Evolutionary conservation across 2,797 vertebrate genomes (phyloP).

Genomic region (Melanotaenia pygmaea): DNA sequence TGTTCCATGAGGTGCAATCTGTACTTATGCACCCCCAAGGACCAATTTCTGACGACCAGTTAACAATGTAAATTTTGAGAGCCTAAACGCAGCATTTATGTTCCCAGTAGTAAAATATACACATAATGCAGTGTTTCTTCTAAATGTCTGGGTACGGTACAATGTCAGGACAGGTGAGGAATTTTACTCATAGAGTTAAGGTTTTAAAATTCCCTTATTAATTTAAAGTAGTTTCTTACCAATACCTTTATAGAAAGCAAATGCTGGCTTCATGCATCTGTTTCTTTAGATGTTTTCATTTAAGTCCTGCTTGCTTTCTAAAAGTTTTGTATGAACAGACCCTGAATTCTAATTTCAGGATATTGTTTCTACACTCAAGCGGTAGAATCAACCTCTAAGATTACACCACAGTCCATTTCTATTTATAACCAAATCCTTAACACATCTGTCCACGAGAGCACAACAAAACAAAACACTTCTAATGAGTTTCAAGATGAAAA

Average conservation of each 20-base stretch:
- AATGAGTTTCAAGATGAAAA: not conserved
- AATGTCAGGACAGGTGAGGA: not conserved
- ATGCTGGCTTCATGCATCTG: too few species aligned
- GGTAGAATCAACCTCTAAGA: not conserved
- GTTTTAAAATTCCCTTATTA: too few species aligned
- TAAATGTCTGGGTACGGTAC: too few species aligned
- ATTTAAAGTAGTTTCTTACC: not conserved
- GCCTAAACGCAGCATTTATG: not conserved
- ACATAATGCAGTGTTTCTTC: not conserved
- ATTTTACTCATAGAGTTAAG: too few species aligned
- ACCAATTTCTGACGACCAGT: not conserved
- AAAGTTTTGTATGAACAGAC: not conserved
- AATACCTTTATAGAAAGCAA: not conserved
- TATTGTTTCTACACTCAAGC: not conserved
- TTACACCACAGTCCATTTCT: not conserved
- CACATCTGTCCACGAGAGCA: not conserved
- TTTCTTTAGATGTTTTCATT: not conserved
- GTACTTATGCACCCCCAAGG: not conserved
- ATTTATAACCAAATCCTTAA: not conserved
- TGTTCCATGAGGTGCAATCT: not conserved
- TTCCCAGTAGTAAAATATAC: not conserved
- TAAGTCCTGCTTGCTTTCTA: not conserved
- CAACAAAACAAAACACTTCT: not conserved
- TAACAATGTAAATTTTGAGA: not conserved
- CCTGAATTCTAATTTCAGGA: not conserved